These are phyloP conservation scores for Tyrophagus putrescentiae DNA, from an alignment of 1,140 invertebrate species.

Conservation along the genomic window DNA sequence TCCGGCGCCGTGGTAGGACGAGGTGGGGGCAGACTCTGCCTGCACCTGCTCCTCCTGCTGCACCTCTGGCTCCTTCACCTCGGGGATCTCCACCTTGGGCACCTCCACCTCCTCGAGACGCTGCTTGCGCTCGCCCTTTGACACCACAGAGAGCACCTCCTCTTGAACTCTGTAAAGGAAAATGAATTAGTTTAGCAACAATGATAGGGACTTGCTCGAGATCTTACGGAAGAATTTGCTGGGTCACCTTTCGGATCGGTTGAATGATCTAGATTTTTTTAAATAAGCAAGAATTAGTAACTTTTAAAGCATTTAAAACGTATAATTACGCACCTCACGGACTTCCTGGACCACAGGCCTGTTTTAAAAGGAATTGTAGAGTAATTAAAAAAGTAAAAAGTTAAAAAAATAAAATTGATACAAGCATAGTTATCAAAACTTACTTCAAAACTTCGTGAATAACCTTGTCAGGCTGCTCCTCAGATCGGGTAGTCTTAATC, in stretches of 20 bases:
- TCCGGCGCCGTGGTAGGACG: background rate
- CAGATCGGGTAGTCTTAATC: conserved; percentile 17
- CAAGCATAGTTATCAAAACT: too few species aligned
- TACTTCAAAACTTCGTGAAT: conserved; percentile 22
- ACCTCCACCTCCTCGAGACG: conserved; percentile 15
- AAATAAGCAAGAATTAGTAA: too few species aligned
- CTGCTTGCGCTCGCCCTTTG: conserved; percentile 17
- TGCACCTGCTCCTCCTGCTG: background rate
- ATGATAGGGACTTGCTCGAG: too few species aligned
- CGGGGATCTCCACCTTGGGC: conserved; percentile 8
- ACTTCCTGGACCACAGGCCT: conserved; percentile 23
- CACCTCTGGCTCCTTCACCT: background rate
- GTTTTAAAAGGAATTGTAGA: too few species aligned
- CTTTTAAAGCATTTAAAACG: too few species aligned
- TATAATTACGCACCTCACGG: too few species aligned
- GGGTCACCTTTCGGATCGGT: conserved; percentile 21
- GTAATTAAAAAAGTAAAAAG: too few species aligned
- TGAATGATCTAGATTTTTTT: too few species aligned
- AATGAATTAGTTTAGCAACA: too few species aligned
- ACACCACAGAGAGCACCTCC: conserved; percentile 13
- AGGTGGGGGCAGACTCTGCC: background rate
- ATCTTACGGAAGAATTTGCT: conserved; percentile 21
- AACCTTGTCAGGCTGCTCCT: conserved; percentile 18
- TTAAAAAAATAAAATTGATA: too few species aligned
- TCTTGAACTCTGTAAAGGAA: too few species aligned